Evolutionary conservation across 2,888 invertebrate genomes (phyloP).

Genomic region (Cetonia aurata): DNA sequence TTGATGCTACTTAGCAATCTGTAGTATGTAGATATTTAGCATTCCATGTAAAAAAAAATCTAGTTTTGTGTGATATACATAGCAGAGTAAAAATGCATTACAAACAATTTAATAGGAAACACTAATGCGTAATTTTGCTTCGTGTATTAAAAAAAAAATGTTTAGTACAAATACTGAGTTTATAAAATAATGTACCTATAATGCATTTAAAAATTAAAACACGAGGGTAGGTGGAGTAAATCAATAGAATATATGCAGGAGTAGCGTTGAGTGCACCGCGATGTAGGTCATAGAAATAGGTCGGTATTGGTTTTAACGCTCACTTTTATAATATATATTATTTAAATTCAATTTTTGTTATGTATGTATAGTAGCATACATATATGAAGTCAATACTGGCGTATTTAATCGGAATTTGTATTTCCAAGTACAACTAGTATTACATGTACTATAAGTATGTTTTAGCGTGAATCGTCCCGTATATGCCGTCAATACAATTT

Average conservation of each 20-base stretch:
- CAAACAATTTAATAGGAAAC: too few relatives aligned
- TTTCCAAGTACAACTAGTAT: too few relatives aligned
- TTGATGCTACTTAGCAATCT: too few relatives aligned
- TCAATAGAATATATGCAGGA: constrained; percentile 52
- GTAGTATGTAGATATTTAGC: too few relatives aligned
- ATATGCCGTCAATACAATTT: too few relatives aligned
- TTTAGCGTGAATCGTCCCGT: too few relatives aligned
- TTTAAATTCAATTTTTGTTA: not conserved
- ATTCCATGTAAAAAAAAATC: not conserved
- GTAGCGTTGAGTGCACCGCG: constrained; percentile 48
- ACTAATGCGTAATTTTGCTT: too few relatives aligned
- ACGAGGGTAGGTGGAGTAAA: constrained; percentile 44
- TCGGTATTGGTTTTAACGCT: constrained; percentile 50
- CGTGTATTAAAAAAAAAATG: too few relatives aligned
- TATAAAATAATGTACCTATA: not conserved
- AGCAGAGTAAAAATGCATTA: not conserved
- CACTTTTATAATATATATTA: constrained; percentile 1
- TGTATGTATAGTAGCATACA: not conserved
- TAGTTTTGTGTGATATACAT: not conserved
- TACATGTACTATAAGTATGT: too few relatives aligned
- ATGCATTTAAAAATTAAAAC: constrained; percentile 30
- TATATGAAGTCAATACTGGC: not conserved
- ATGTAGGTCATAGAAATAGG: constrained; percentile 53
- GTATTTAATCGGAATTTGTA: too few relatives aligned
- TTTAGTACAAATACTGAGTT: not conserved